Evolutionary conservation across 2,888 invertebrate genomes (phyloP).

Genomic region (Campopleginae sp.): DNA sequence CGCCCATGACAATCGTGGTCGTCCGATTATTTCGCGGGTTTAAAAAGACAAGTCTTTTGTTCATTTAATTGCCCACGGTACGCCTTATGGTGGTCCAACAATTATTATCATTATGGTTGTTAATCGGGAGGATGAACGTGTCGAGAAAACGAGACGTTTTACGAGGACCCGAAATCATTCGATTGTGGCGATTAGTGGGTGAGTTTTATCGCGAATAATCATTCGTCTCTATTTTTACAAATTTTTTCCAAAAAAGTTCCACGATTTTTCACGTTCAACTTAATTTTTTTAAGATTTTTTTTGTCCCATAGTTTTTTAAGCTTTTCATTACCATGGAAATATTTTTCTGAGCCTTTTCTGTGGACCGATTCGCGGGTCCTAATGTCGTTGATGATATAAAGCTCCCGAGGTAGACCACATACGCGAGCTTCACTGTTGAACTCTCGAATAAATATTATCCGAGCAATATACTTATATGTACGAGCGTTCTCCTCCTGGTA

Average conservation of each 20-base stretch:
- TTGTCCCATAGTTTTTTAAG: not conserved
- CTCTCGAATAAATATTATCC: slow-evolving; percentile 25
- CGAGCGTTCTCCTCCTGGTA: slow-evolving; percentile 58
- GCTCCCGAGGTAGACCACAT: slow-evolving; percentile 57
- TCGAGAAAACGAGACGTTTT: slow-evolving; percentile 27
- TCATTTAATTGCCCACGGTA: not conserved
- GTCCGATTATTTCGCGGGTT: slow-evolving; percentile 17
- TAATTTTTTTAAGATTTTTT: not conserved
- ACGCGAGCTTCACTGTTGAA: slow-evolving; percentile 26
- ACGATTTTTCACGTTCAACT: not conserved
- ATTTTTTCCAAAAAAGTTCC: not conserved
- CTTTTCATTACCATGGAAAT: not conserved
- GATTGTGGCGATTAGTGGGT: slow-evolving; percentile 40
- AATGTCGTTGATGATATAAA: slow-evolving; percentile 24
- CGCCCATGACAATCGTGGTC: slow-evolving; percentile 15
- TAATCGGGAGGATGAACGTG: slow-evolving; percentile 40
- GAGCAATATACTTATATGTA: slow-evolving; percentile 21
- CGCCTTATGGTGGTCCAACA: slow-evolving; percentile 3
- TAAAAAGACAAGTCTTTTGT: not conserved
- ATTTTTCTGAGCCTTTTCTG: not conserved
- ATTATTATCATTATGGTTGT: slow-evolving; percentile 1
- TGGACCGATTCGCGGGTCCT: slow-evolving; percentile 46
- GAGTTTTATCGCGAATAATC: slow-evolving; percentile 20
- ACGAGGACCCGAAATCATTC: slow-evolving; percentile 42
- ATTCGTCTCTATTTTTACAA: not conserved